These are phyloP conservation scores for Yasuhikotakia modesta DNA, from an alignment of 2,797 vertebrate species.

Conservation along the genomic window DNA sequence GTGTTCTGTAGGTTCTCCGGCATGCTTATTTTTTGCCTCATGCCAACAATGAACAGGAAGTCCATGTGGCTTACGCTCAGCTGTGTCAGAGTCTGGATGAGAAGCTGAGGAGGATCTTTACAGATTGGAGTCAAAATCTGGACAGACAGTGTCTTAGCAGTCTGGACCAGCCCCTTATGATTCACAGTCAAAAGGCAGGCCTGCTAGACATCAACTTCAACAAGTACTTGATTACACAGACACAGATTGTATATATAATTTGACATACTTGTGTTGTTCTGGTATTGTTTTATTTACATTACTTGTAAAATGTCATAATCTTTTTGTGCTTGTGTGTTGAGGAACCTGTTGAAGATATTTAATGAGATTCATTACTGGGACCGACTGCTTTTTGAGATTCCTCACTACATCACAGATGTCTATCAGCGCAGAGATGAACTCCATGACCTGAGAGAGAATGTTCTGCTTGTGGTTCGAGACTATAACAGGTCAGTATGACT, in stretches of 20 bases:
- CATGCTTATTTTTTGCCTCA: constrained; percentile 76
- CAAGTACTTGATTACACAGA: constrained; percentile 69
- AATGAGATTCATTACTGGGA: constrained; percentile 87
- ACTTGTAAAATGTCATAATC: background rate
- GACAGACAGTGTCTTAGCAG: constrained; percentile 74
- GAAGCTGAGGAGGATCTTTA: constrained; percentile 75
- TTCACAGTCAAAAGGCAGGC: constrained; percentile 67
- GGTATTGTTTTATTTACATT: background rate
- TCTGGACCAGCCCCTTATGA: constrained; percentile 79
- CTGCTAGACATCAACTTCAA: constrained; percentile 86
- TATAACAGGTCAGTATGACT: constrained; percentile 82
- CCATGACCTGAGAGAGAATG: constrained; percentile 75
- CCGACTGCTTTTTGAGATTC: constrained; percentile 80
- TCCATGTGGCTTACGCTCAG: constrained; percentile 66
- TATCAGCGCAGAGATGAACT: constrained; percentile 81
- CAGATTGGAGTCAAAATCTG: constrained; percentile 76
- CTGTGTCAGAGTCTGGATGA: constrained; percentile 80
- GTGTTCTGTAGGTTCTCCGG: constrained; percentile 72
- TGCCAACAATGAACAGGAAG: constrained; percentile 70
- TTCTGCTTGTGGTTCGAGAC: constrained; percentile 78
- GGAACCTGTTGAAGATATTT: constrained; percentile 79
- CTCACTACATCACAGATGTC: constrained; percentile 75
- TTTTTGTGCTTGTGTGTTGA: constrained; percentile 56
- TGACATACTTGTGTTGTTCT: constrained; percentile 7
- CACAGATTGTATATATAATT: no score